These are phyloP conservation scores for Centruroides vittatus DNA, from an alignment of 1,140 invertebrate species.

Conservation along the genomic window DNA sequence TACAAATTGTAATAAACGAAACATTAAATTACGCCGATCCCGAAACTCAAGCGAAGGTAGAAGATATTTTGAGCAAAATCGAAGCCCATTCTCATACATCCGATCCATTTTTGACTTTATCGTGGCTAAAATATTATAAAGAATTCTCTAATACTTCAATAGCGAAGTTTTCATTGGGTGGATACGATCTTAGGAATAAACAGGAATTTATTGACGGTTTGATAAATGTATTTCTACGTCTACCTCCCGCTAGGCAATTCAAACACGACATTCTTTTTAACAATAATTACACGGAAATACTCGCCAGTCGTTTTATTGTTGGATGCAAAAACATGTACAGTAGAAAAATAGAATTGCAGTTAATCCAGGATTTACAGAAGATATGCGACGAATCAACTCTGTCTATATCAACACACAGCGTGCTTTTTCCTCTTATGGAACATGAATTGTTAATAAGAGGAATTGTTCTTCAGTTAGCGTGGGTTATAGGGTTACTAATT, in stretches of 20 bases:
- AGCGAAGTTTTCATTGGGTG: constrained; percentile 42
- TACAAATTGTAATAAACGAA: constrained; percentile 70
- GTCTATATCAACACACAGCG: constrained; percentile 80
- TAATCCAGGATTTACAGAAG: constrained; percentile 60
- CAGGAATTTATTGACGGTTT: constrained; percentile 55
- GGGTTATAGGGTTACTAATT: constrained; percentile 85
- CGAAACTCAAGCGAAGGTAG: constrained; percentile 54
- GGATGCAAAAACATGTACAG: constrained; percentile 78
- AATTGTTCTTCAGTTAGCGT: constrained; percentile 80
- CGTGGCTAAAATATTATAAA: constrained; percentile 72
- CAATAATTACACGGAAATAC: constrained; percentile 51
- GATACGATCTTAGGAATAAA: constrained; percentile 56
- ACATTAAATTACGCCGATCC: constrained; percentile 71
- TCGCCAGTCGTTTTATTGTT: constrained; percentile 69
- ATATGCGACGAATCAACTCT: constrained; percentile 60
- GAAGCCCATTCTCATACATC: constrained; percentile 65
- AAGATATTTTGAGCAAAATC: constrained; percentile 58
- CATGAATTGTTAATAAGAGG: constrained; percentile 83
- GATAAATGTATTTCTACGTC: constrained; percentile 39
- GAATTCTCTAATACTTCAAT: constrained; percentile 56
- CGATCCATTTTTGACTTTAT: constrained; percentile 58
- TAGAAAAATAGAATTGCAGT: constrained; percentile 76
- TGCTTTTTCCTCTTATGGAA: constrained; percentile 87
- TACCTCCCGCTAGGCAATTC: constrained; percentile 39
- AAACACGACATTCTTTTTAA: constrained; percentile 73